These are phyloP conservation scores for Liopterus haemorrhoidalis DNA, from an alignment of 2,888 invertebrate genomes.

Conservation along the genomic window DNA sequence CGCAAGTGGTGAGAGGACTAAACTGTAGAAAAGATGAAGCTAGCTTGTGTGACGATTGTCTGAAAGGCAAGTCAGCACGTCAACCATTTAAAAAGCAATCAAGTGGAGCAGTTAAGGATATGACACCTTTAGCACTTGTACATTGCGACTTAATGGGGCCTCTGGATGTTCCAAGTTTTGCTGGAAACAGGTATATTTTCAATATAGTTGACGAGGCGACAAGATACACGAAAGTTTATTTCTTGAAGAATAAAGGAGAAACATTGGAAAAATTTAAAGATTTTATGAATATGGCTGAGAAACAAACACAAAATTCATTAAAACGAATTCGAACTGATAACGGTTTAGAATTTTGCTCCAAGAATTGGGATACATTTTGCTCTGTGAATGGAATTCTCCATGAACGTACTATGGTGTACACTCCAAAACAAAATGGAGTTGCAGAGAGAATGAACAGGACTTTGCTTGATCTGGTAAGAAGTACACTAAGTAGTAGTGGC, in stretches of 20 bases:
- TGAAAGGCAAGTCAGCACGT: constrained; percentile 22
- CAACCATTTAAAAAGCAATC: constrained; percentile 18
- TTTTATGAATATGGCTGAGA: not conserved
- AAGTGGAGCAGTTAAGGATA: not conserved
- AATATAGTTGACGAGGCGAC: not conserved
- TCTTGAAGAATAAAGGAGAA: constrained; percentile 1
- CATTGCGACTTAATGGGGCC: constrained; percentile 1
- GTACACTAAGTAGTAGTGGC: not conserved
- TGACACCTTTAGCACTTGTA: not conserved
- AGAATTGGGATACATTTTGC: not conserved
- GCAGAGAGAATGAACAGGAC: constrained; percentile 4
- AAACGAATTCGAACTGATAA: constrained; percentile 1
- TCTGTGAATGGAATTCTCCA: not conserved
- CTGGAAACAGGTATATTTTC: not conserved
- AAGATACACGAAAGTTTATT: not conserved
- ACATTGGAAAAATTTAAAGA: not conserved
- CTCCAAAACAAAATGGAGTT: not conserved
- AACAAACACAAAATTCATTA: not conserved
- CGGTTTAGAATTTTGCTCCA: not conserved
- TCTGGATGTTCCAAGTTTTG: not conserved
- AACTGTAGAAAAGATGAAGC: too few species aligned
- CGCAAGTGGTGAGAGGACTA: too few species aligned
- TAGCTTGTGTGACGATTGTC: constrained; percentile 21
- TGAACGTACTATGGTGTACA: too few species aligned
- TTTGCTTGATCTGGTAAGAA: constrained; percentile 13